Evolutionary conservation across 2,888 invertebrate genomes (phyloP), one percentile per base, ranked within the genome.

Genomic region (Dyspetes luteomarginatus): DNA sequence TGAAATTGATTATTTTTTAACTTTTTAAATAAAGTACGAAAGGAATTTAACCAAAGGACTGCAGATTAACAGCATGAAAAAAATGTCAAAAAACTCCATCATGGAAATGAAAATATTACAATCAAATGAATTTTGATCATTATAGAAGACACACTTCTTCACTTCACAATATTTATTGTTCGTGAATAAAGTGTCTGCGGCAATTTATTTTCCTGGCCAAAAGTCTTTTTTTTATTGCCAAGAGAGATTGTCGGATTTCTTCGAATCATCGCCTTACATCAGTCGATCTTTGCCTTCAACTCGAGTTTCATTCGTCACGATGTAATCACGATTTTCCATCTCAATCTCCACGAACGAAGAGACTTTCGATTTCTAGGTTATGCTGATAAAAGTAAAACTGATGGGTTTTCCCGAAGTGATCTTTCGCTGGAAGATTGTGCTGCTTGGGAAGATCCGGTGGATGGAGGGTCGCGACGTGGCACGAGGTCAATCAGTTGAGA

Each of bases 321-420:
- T 52, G 36, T 5, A 52, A 67, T 67, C 26, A 55, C 28, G 17
- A 28, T 26, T 17, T 4, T 48, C 12, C 43, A 26, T 43, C 24
- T n/a, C n/a, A 19, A n/a, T 4, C 15, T 48, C 17, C 17, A 55
- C 15, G 52, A 22, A 36, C n/a, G n/a, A n/a, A n/a, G n/a, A 1
- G 52, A 41, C 41, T 64, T 43, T 52, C 26, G 55, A 73, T 73
- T 30, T 64, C 15, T 24, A 28, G 7, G 52, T 64, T 30, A 55
- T 45, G 62, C 73, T 36, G 64, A 64, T 28, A n/a, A 52, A 73
- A 43, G 52, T 17, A 22, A 64, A 64, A 55, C n/a, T 26, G 52
- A 64, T 36, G 41, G 26, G 26, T 48, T 1, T 15, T 17, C 28
- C 3, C 24, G 17, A 12, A 62, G 19, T 26, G 7, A 43, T 22